Conservation (phyloP, 1,140 invertebrate genomes). For the Brachionus paranguensis region DNA sequence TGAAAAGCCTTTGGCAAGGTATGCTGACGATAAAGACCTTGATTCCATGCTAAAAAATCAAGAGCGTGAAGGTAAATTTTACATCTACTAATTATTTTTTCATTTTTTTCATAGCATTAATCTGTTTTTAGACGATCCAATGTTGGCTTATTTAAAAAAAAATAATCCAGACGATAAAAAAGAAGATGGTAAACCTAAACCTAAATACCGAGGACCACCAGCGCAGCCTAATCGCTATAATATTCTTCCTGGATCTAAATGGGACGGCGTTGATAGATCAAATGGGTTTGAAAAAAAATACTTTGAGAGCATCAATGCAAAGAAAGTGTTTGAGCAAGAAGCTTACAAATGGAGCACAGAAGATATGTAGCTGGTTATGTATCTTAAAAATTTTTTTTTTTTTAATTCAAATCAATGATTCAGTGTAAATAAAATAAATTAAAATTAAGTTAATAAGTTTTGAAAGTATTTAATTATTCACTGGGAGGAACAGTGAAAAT, state of each 20-base stretch:
- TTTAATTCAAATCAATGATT: neutral
- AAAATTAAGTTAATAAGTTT: neutral
- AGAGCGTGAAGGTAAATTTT: slow-evolving; percentile 64
- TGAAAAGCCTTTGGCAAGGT: slow-evolving; percentile 79
- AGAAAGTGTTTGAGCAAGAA: slow-evolving; percentile 71
- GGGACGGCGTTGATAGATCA: slow-evolving; percentile 95
- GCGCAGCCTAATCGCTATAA: slow-evolving; percentile 69
- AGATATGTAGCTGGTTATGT: slow-evolving; percentile 68
- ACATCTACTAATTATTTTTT: neutral
- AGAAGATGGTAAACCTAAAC: slow-evolving; percentile 52
- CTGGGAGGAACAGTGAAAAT: too few relatives aligned
- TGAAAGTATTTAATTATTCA: too few relatives aligned
- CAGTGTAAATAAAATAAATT: neutral
- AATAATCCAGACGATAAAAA: slow-evolving; percentile 63
- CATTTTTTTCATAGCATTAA: neutral
- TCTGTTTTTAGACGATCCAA: slow-evolving; percentile 65
- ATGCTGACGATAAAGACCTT: slow-evolving; percentile 78
- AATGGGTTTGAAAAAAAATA: slow-evolving; percentile 91
- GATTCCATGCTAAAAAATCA: slow-evolving; percentile 68
- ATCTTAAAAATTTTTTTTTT: neutral
- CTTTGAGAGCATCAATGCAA: slow-evolving; percentile 71
- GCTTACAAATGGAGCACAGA: slow-evolving; percentile 89
- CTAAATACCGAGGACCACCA: slow-evolving; percentile 68
- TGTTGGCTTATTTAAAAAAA: slow-evolving; percentile 76
- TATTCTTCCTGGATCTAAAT: slow-evolving; percentile 83